Evolutionary conservation across 2,888 invertebrate species (phyloP), one percentile per base, ranked within the genome.

Genomic region (Limnephilus lunatus): DNA sequence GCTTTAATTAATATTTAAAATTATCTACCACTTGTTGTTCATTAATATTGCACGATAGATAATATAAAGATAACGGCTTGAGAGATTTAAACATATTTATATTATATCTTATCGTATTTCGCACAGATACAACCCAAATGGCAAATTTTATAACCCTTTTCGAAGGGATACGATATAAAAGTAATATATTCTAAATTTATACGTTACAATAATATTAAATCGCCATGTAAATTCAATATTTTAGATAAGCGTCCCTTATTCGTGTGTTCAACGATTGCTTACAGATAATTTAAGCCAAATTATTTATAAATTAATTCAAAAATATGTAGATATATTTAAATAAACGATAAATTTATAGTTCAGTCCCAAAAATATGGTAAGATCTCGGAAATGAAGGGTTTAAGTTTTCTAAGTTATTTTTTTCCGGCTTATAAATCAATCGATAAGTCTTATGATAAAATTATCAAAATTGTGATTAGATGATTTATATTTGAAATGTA

Each of bases 391-490:
- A n/a, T 86, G 39, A 86, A 86, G 86, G 86, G 86, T 86, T 31
- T 86, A 30, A 25, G 86, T 86, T 86, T 86, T 86, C 35, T 32
- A 83, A 35, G 35, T 32, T 83, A 3, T 35, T 83, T 83, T 83
- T 83, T 83, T 35, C 32, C 39, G 83, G 35, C 83, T 83, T 83
- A 35, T 86, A 86, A 86, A 86, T 86, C 86, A 86, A 86, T 86
- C 86, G 48, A 44, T 86, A 86, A 86, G 44, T 86, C 86, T 86
- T 86, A 86, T 86, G 86, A 86, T 86, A 86, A 86, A 48, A 15
- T 39, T 48, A 68, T 68, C 68, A 68, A 44, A 86, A 44, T 86
- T 86, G 86, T 86, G 86, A 86, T 86, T 25, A 44, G 44, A 48
- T n/a, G 15, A 30, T 44, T 68, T 86, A 86, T 86, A 86, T 86